Evolutionary conservation across 2,797 vertebrate genomes (phyloP), one percentile per base, ranked within the genome.

Genomic region (Paguma larvata): DNA sequence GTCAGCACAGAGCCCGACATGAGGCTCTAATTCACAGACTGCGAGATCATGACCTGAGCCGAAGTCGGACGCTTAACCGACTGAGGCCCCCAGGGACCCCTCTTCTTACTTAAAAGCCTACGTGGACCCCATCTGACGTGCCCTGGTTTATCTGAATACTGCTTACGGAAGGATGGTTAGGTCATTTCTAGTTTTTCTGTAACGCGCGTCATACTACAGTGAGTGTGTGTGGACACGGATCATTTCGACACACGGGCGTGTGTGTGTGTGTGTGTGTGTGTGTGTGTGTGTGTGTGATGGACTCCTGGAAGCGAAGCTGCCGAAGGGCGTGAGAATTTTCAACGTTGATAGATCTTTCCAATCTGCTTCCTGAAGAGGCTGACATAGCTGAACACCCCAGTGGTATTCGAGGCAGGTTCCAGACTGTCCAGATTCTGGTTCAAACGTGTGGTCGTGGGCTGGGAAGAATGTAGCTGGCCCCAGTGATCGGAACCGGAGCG

Each of bases 191-290:
- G 0, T 23, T 56, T 73, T 65, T 72, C 59, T n/a, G 3, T 6
- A 48, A 27, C 25, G 34, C 21, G 82, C 67, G 18, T 21, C 44
- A 53, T 21, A 5, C 34, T 41, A 23, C 16, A 27, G 16, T 2
- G 72, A 41, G 6, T 23, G 19, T 15, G 19, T 25, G 5, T 2
- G 34, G 62, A 32, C n/a, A 2, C 0, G 0, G 8, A 21, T 68
- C 11, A 18, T 70, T 38, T 30, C 8, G 4, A 38, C 46, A 18
- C 23, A 2, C 23, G 38, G 23, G 51, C 8, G 2, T 2, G 1
- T 44, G 5, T n/a, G 30, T 11, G 2, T 2, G 1, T 44, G 5
- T n/a, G 30, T 30, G 25, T 2, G 2, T 11, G 2, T 2, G 1
- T 44, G 5, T n/a, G 30, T 11, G 2, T 2, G 1, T 44, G 5